These are phyloP conservation scores for Percopsis transmontana DNA, from an alignment of 2,113 vertebrate species.

Conservation along the genomic window DNA sequence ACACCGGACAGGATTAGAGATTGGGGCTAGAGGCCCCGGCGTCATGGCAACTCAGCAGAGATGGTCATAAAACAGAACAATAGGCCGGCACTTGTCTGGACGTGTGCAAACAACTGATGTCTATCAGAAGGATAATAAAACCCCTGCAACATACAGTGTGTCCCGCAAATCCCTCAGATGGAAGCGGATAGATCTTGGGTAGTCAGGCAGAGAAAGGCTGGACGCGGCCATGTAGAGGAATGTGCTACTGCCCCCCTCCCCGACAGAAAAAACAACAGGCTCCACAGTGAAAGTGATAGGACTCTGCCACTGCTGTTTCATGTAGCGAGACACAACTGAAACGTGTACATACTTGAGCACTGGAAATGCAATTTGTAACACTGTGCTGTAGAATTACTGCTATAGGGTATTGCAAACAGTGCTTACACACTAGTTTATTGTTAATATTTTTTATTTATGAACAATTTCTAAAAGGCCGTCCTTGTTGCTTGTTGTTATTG, in stretches of 20 bases:
- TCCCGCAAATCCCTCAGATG: slow-evolving; percentile 30
- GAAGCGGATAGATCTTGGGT: slow-evolving; percentile 11
- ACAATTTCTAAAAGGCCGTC: slow-evolving; percentile 41
- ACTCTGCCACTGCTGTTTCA: slow-evolving; percentile 25
- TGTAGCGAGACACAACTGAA: slow-evolving; percentile 68
- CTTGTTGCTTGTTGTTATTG: slow-evolving; percentile 10
- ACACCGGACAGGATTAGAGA: slow-evolving; percentile 76
- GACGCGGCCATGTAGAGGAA: slow-evolving; percentile 13
- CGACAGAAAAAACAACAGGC: background rate
- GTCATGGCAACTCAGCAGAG: slow-evolving; percentile 76
- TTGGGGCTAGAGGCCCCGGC: slow-evolving; percentile 66
- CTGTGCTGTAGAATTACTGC: slow-evolving; percentile 31
- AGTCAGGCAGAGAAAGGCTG: slow-evolving; percentile 22
- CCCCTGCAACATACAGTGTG: slow-evolving; percentile 31
- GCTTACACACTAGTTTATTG: background rate
- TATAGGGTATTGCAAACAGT: slow-evolving; percentile 24
- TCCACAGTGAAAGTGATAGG: slow-evolving; percentile 9
- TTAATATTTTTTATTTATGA: slow-evolving; percentile 37
- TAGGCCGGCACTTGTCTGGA: slow-evolving; percentile 65
- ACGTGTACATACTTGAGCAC: slow-evolving; percentile 27
- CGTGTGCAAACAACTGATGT: slow-evolving; percentile 77
- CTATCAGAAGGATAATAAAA: slow-evolving; percentile 69
- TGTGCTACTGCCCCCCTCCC: background rate
- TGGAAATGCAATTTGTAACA: slow-evolving; percentile 30
- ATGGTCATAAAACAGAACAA: slow-evolving; percentile 80